These are phyloP conservation scores for Heliothis peltigera DNA, from an alignment of 2,888 invertebrate genomes.

Conservation along the genomic window DNA sequence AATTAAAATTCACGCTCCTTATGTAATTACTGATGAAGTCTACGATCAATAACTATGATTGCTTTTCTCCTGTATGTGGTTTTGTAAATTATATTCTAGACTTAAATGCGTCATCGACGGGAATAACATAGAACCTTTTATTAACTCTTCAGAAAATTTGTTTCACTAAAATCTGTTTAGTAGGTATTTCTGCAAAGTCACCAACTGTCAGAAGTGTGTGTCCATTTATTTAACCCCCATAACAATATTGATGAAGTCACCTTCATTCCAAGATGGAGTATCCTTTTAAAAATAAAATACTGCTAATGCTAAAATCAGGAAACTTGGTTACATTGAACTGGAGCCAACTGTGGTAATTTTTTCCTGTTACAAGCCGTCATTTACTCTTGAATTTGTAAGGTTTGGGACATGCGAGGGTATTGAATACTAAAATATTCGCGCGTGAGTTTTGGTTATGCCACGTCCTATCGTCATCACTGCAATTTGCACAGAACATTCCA, in stretches of 20 bases:
- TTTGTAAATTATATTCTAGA: background rate
- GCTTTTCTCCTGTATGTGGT: background rate
- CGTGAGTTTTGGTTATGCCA: background rate
- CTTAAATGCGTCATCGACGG: no score
- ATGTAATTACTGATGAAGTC: background rate
- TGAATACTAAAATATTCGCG: constrained; percentile 34
- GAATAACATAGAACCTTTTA: background rate
- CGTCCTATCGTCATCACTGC: background rate
- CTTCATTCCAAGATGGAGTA: no score
- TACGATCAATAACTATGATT: background rate
- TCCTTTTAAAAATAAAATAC: constrained; percentile 18
- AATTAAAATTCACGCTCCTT: constrained; percentile 11
- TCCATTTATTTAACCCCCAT: background rate
- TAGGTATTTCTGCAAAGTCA: background rate
- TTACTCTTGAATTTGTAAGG: constrained; percentile 25
- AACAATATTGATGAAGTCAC: no score
- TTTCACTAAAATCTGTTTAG: background rate
- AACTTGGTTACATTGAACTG: constrained; percentile 34
- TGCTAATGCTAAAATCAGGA: constrained; percentile 27
- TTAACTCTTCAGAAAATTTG: background rate
- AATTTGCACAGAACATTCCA: background rate
- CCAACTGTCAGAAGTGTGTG: background rate
- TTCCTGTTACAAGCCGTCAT: constrained; percentile 28
- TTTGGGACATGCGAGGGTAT: constrained; percentile 19
- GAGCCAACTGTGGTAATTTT: constrained; percentile 29